Conservation (phyloP, 2,888 invertebrate genomes). For the Cephalotes varians region DNA sequence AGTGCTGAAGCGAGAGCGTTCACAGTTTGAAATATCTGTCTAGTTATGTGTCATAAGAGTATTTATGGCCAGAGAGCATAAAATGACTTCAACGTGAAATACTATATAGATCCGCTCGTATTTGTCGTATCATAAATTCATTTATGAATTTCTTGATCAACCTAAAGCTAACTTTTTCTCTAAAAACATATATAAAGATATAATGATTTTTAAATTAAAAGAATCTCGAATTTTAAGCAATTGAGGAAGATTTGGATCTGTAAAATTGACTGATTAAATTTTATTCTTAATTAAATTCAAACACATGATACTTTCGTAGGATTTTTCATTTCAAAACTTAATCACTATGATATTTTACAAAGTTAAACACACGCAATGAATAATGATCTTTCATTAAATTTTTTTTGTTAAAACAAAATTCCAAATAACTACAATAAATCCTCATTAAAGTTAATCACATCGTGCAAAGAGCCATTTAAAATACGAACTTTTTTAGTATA, state of each 20-base stretch:
- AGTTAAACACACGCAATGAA: not conserved
- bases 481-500: not conserved
- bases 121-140: not conserved
- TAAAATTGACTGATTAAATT: not conserved
- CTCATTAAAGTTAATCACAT: not conserved
- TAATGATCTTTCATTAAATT: constrained; percentile 16
- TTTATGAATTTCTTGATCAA: not conserved
- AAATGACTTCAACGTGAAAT: not conserved
- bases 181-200: not conserved
- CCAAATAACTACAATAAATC: not conserved
- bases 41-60: not conserved
- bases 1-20: not conserved
- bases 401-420: not conserved
- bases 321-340: constrained; percentile 35
- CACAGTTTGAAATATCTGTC: not conserved
- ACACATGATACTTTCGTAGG: constrained; percentile 6
- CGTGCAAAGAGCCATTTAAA: not conserved
- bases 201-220: not conserved
- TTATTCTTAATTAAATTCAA: constrained; percentile 34
- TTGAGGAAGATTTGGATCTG: not conserved
- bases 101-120: not conserved
- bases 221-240: constrained; percentile 14
- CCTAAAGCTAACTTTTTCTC: not conserved
- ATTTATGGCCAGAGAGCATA: not conserved
- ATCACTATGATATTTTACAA: constrained; percentile 12